A percentile compares a stretch with the other conserved stretches of the same genome.
Evolutionary conservation across 2,797 vertebrate genomes (phyloP).

Genomic region (Sebastes steindachneri): DNA sequence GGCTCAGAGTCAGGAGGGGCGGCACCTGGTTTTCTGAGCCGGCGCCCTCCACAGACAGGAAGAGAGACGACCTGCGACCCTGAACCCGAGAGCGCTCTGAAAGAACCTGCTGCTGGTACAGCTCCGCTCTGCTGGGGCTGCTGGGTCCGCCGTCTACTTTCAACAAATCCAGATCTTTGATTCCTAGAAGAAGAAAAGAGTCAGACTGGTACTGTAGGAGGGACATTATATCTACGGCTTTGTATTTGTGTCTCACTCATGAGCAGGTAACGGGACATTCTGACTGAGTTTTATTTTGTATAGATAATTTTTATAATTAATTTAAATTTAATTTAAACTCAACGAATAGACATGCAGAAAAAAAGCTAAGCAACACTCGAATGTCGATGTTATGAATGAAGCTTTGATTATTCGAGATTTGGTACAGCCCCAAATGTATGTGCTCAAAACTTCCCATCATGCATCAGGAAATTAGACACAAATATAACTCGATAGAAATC

Average conservation of each 20-base stretch:
- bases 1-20: conserved; percentile 92
- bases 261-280: background rate
- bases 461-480: background rate
- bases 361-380: too few relatives aligned
- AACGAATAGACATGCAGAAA: too few relatives aligned
- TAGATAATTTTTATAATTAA: background rate
- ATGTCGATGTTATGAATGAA: background rate
- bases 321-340: too few relatives aligned
- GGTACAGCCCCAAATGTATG: background rate
- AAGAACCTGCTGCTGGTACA: conserved; percentile 87
- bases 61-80: conserved; percentile 92
- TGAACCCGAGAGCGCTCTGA: conserved; percentile 86
- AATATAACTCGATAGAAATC: background rate
- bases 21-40: conserved; percentile 86
- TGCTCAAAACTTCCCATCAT: background rate
- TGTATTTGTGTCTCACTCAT: background rate
- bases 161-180: conserved; percentile 65
- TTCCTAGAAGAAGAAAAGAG: conserved; percentile 29
- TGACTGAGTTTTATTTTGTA: background rate
- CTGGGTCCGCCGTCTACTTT: conserved; percentile 79
- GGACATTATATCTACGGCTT: too few relatives aligned
- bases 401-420: background rate
- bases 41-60: conserved; percentile 95
- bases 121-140: conserved; percentile 89
- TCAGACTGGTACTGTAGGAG: background rate